Evolutionary conservation across 2,797 vertebrate genomes (phyloP).

Genomic region (Gallirallus australis): DNA sequence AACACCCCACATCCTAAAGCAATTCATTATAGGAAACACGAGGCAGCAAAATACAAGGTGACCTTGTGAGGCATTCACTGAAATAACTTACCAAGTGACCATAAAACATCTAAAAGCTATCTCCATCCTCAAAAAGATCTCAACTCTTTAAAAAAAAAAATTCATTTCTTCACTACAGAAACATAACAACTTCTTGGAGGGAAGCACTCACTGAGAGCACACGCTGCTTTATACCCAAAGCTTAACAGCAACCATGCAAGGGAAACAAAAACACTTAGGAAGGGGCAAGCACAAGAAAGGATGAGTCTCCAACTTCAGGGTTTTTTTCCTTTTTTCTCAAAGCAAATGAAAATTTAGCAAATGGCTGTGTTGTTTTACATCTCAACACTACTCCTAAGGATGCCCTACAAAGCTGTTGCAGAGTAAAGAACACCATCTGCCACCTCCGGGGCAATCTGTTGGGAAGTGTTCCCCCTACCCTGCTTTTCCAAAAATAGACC

Average conservation of each 20-base stretch:
- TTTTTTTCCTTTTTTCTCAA: not conserved
- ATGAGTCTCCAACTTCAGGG: not conserved
- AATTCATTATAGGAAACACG: not conserved
- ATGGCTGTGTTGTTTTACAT: not conserved
- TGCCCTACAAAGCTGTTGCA: not conserved
- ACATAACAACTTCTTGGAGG: rapidly evolving
- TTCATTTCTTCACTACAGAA: not conserved
- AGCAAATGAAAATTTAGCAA: not conserved
- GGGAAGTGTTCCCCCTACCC: not conserved
- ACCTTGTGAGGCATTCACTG: not conserved
- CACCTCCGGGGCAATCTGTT: not conserved
- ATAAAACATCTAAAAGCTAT: not conserved
- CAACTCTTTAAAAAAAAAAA: not conserved
- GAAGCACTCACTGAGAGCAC: not conserved
- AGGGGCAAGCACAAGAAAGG: not conserved
- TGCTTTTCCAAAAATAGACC: slow-evolving; percentile 20
- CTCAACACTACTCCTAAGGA: not conserved
- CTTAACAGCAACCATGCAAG: rapidly evolving
- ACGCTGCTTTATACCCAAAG: rapidly evolving
- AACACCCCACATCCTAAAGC: not conserved
- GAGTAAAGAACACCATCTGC: slow-evolving; percentile 27
- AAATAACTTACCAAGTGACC: not conserved
- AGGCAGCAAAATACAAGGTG: not conserved
- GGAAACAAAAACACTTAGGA: not conserved
- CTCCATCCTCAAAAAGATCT: not conserved